Conservation (phyloP, 1,140 invertebrate genomes). For the Lamellibrachia luymesi region DNA sequence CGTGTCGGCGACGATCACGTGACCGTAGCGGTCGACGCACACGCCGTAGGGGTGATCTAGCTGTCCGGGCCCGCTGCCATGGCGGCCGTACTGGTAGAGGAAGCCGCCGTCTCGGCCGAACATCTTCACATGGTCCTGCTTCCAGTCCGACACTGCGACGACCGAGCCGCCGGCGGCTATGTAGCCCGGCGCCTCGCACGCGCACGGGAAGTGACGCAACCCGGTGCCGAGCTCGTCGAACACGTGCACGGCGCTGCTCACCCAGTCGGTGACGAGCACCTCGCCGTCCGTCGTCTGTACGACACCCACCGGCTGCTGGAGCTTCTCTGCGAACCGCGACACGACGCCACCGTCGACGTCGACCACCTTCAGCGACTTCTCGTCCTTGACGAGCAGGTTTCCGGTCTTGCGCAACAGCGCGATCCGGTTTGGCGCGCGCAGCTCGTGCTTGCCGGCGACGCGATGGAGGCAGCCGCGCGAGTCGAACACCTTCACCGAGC, state of each 20-base stretch:
- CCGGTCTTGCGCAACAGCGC: constrained; percentile 16
- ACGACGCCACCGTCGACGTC: constrained; percentile 18
- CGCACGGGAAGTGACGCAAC: constrained; percentile 19
- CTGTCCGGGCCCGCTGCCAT: constrained; percentile 18
- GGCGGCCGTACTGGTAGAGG: constrained; percentile 19
- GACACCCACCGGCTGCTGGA: constrained; percentile 28
- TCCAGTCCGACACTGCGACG: constrained; percentile 26
- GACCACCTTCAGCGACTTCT: constrained; percentile 26
- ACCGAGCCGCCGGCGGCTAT: constrained; percentile 12
- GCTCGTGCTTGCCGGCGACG: constrained; percentile 16
- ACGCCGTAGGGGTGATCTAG: constrained; percentile 33
- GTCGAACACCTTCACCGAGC: constrained; percentile 27
- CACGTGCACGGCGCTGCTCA: constrained; percentile 18
- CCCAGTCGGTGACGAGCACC: constrained; percentile 29
- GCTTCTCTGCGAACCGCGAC: constrained; percentile 13
- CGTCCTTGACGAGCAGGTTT: constrained; percentile 27
- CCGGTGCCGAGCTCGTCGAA: constrained; percentile 20
- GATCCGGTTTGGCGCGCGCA: constrained; percentile 25
- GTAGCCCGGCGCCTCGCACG: constrained; percentile 28
- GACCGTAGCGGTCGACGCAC: constrained; percentile 34
- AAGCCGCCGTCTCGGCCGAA: constrained; percentile 25
- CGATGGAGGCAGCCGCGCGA: constrained; percentile 11
- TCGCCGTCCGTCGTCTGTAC: constrained; percentile 22
- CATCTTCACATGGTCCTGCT: constrained; percentile 26
- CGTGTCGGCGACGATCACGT: constrained; percentile 42